These are phyloP conservation scores for Glareola pratincola DNA, from an alignment of 2,113 vertebrate species.

Conservation along the genomic window DNA sequence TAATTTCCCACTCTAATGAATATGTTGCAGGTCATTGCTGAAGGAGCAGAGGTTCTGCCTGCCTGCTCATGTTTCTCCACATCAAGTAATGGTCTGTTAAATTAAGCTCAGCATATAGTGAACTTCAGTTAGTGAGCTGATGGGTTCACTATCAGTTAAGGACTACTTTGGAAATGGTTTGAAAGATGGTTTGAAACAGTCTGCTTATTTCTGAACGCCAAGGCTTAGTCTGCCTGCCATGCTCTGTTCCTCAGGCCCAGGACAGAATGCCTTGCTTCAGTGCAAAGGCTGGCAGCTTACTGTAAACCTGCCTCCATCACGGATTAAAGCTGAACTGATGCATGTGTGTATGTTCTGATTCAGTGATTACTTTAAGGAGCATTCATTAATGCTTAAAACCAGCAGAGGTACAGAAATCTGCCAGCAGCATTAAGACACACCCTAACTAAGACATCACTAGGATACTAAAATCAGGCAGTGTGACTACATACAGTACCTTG, in stretches of 20 bases:
- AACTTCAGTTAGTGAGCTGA: background rate
- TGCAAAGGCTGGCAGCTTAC: background rate
- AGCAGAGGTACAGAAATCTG: background rate
- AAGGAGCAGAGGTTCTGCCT: background rate
- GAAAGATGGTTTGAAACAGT: background rate
- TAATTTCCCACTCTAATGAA: background rate
- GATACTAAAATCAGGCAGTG: background rate
- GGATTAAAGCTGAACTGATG: background rate
- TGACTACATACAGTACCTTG: background rate
- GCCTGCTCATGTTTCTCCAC: background rate
- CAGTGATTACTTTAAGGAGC: background rate
- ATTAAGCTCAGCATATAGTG: background rate
- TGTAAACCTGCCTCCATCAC: background rate
- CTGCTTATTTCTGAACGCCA: background rate
- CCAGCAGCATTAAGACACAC: background rate
- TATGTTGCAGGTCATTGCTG: background rate
- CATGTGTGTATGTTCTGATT: fast-evolving
- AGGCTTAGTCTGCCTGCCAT: background rate
- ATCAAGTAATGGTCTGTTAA: background rate
- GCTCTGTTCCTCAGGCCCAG: background rate
- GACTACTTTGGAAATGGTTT: background rate
- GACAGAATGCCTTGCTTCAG: background rate
- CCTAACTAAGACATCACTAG: background rate
- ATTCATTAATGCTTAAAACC: background rate
- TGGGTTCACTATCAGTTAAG: background rate